Base-by-base conservation (phyloP, 2,888 invertebrate genomes). In the Scaptomyza tumidula region DNA sequence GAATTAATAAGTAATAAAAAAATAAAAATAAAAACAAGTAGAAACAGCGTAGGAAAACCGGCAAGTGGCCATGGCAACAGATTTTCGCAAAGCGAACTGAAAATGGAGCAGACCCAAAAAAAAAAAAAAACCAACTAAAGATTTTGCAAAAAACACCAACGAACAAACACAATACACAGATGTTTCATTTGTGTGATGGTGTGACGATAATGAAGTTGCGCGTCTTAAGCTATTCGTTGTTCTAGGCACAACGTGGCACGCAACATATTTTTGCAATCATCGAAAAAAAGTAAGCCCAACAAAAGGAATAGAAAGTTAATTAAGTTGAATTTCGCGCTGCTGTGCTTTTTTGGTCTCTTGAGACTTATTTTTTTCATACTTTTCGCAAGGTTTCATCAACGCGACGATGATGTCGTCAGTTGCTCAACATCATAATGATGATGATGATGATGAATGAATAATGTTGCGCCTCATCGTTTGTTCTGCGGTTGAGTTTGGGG, bases 251-350 rank as follows among this genome's bases (percentile, higher is more conserved):
- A 70, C 66, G 64, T 68, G 66, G 61, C 78, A 83, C 59, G 70
- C 78, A 70, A 73, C 62, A 56, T 3, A 14, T 60, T 57, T 56
- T 59, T 69, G 70, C 71, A 62, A 75, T 46, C 54, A 9, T 24
- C 31, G n/a, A 31, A 55, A 43, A 54, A 60, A 54, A 62, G 57
- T 54, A 59, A 68, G 66, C 24, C n/a, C n/a, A 24, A 50, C 73
- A 48, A 75, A 16, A 69, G 76, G 75, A 88, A 86, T 88, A 86
- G 88, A 86, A 86, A 86, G 86, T 86, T 88, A 80, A 88, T 86
- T 86, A 81, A 73, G 80, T 78, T 75, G 75, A 75, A 67, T 70
- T 71, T 62, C 64, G 45, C 57, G 41, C 59, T 59, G 59, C 48
- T 78, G 69, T 78, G 69, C 58, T 52, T 63, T 64, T 56, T 69